Evolutionary conservation across 2,113 vertebrate species (phyloP).

Genomic region (Microcebus lehilahytsara): DNA sequence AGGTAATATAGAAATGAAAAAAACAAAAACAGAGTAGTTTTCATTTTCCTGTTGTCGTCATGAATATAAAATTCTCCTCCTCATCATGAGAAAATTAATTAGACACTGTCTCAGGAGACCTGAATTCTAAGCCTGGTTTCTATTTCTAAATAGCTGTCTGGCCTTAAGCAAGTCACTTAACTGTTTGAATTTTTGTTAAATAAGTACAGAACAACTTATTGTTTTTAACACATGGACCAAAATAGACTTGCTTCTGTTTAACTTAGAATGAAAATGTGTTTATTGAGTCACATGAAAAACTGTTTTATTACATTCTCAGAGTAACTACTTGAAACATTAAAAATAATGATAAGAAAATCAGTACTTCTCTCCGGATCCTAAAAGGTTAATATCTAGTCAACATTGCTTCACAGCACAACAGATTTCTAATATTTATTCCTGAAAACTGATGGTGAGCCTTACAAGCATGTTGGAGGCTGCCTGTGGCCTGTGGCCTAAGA

Average conservation of each 20-base stretch:
- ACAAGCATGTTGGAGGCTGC: rapidly evolving
- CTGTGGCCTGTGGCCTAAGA: too few relatives aligned
- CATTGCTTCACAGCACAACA: rapidly evolving
- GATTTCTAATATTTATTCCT: rapidly evolving
- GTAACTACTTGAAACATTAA: not conserved
- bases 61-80: not conserved
- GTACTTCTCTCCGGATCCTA: not conserved
- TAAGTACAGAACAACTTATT: too few relatives aligned
- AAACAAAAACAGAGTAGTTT: not conserved
- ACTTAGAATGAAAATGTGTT: not conserved
- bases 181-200: not conserved
- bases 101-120: not conserved
- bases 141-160: not conserved
- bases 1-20: not conserved
- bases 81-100: not conserved
- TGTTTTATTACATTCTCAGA: not conserved
- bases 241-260: not conserved
- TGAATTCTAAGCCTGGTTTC: not conserved
- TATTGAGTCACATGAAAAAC: not conserved
- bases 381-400: rapidly evolving
- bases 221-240: not conserved
- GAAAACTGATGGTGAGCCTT: not conserved
- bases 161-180: not conserved
- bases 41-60: not conserved
- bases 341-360: not conserved